phyloP scores from a whole-genome alignment of 2,797 vertebrate genomes.

The Pseudochaenichthys georgianus region DNA sequence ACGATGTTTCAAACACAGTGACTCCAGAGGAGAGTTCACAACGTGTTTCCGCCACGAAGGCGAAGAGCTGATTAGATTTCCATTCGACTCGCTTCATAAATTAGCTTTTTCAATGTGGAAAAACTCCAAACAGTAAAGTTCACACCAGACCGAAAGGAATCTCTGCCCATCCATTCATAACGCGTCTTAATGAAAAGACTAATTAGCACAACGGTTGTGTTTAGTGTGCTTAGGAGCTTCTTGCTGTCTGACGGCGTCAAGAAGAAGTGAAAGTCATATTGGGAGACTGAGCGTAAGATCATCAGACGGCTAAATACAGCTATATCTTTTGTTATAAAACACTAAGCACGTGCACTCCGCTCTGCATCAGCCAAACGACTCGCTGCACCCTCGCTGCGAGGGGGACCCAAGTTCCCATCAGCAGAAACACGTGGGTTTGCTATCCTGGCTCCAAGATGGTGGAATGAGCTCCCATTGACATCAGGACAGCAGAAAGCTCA shows the following conservation, averaged over 20 bases:
- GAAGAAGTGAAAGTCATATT: background rate
- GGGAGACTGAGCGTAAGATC: too few relatives aligned
- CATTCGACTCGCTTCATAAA: constrained; percentile 25
- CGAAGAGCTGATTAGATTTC: constrained; percentile 51
- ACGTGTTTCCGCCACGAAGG: constrained; percentile 6
- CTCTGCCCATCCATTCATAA: constrained; percentile 26
- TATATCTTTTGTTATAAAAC: too few relatives aligned
- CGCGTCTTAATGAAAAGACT: constrained; percentile 44
- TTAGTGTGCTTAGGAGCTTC: constrained; percentile 21
- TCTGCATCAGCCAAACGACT: too few relatives aligned
- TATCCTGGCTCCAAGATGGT: too few relatives aligned
- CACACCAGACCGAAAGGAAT: constrained; percentile 33
- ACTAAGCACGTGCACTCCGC: too few relatives aligned
- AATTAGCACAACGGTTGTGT: constrained; percentile 28
- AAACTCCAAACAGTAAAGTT: constrained; percentile 40
- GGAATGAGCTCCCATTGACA: too few relatives aligned
- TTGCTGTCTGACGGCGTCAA: background rate
- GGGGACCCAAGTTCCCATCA: too few relatives aligned
- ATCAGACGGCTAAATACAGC: too few relatives aligned
- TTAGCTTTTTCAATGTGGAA: too few relatives aligned
- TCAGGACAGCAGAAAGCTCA: too few relatives aligned
- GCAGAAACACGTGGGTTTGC: too few relatives aligned
- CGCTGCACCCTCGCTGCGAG: too few relatives aligned
- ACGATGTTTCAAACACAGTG: constrained; percentile 1
- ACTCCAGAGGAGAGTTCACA: constrained; percentile 9